A percentile compares a stretch with the other conserved stretches of the same genome.
These are phyloP conservation scores for Atrichornis clamosus DNA, from an alignment of 2,113 vertebrate species.

Conservation along the genomic window DNA sequence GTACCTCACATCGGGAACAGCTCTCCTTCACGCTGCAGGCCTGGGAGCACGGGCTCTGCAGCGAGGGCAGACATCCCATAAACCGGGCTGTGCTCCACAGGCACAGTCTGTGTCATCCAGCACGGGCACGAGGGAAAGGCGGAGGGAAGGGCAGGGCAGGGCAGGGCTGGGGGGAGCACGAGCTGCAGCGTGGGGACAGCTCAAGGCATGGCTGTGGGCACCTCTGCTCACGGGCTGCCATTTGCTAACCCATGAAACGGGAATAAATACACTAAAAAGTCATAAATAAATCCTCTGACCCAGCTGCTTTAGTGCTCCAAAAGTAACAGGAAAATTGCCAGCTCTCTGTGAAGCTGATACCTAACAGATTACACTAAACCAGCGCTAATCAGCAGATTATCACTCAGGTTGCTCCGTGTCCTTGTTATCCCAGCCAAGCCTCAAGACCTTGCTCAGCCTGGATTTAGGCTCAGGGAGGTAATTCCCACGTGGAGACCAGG, in stretches of 20 bases:
- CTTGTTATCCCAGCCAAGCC: neutral
- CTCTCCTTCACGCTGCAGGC: conserved; percentile 1
- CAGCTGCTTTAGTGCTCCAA: neutral
- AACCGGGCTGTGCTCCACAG: neutral
- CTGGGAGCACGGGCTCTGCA: neutral
- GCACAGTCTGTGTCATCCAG: neutral
- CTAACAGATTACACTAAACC: conserved; percentile 3
- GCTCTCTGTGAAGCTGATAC: neutral
- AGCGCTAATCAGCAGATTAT: conserved; percentile 24
- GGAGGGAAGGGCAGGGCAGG: neutral
- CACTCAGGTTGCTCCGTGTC: neutral
- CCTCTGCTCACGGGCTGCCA: neutral
- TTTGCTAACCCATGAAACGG: neutral
- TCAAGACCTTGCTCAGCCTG: neutral
- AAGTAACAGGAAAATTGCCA: neutral
- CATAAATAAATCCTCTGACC: neutral
- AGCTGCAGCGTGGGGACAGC: neutral
- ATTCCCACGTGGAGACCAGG: neutral
- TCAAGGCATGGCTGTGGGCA: neutral
- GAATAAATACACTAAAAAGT: neutral
- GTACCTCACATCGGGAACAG: neutral
- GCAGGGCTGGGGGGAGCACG: neutral
- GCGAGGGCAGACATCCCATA: neutral
- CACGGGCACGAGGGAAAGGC: neutral
- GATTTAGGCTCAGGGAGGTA: neutral